Conservation (phyloP, 2,113 vertebrate genomes). For the Zapornia atra region DNA sequence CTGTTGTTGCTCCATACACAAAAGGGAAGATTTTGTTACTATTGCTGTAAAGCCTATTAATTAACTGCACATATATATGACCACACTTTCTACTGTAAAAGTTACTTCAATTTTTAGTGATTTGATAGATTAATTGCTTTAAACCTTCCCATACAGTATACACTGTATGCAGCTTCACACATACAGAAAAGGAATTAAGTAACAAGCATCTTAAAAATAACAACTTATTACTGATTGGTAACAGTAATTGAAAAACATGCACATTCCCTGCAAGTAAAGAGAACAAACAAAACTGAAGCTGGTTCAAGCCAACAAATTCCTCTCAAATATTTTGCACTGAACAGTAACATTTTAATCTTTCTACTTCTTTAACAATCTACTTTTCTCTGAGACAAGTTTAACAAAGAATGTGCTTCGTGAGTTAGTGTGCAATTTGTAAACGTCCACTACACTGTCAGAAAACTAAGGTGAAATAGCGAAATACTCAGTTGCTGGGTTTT, state of each 20-base stretch:
- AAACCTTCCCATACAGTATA: neutral
- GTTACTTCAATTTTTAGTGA: neutral
- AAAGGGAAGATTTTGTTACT: constrained; percentile 12
- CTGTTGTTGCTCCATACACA: constrained; percentile 3
- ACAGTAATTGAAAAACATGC: neutral
- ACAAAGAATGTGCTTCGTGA: fast-evolving
- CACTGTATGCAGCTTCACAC: neutral
- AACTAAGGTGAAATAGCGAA: neutral
- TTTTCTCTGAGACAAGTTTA: neutral
- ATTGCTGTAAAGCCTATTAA: neutral
- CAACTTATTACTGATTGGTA: neutral
- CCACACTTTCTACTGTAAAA: neutral
- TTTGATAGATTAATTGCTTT: neutral
- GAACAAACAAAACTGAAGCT: neutral
- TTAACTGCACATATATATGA: neutral
- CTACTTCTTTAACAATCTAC: neutral
- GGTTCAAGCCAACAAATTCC: neutral
- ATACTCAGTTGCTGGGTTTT: neutral
- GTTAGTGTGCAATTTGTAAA: neutral
- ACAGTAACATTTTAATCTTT: neutral
- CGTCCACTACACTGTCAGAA: neutral
- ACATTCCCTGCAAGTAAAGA: neutral
- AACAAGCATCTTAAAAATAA: neutral
- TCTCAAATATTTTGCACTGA: neutral
- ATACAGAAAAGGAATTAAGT: neutral